Percentiles rank a stretch among this genome's conserved stretches.
These are phyloP conservation scores for Rhynchophorus ferrugineus DNA, from an alignment of 1,140 invertebrate species.

Conservation along the genomic window DNA sequence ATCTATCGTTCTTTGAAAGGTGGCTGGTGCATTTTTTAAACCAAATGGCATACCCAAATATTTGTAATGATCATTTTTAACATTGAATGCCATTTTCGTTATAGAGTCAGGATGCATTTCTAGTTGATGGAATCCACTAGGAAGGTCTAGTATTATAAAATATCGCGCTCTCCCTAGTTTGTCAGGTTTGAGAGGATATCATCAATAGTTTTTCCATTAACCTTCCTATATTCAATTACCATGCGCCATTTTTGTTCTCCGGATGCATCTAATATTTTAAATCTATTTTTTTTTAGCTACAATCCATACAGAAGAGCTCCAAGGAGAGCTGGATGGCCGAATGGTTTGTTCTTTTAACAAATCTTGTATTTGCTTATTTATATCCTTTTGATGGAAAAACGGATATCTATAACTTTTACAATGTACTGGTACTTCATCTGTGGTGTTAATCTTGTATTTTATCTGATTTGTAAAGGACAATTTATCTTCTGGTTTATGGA, in stretches of 20 bases:
- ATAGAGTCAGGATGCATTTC: slow-evolving; percentile 29
- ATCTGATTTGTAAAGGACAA: too few species aligned
- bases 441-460: too few species aligned
- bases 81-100: slow-evolving; percentile 34
- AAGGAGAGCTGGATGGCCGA: too few species aligned
- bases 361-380: too few species aligned
- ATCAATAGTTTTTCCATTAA: slow-evolving; percentile 10
- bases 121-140: slow-evolving; percentile 46
- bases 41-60: slow-evolving; percentile 38
- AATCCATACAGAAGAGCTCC: too few species aligned
- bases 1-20: slow-evolving; percentile 43
- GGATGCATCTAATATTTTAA: too few species aligned
- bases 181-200: slow-evolving; percentile 42
- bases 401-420: too few species aligned
- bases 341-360: too few species aligned
- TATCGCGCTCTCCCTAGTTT: slow-evolving; percentile 39
- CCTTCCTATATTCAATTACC: slow-evolving; percentile 6
- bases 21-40: slow-evolving; percentile 38
- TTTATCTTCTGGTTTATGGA: too few species aligned
- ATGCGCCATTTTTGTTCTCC: slow-evolving; percentile 9
- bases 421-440: too few species aligned
- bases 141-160: slow-evolving; percentile 39
- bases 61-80: slow-evolving; percentile 38
- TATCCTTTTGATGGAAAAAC: too few species aligned
- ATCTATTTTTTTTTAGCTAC: too few species aligned